A percentile compares a stretch with the other conserved stretches of the same genome.
Conservation (phyloP, 1,140 invertebrate species). For the Apis cerana region DNA sequence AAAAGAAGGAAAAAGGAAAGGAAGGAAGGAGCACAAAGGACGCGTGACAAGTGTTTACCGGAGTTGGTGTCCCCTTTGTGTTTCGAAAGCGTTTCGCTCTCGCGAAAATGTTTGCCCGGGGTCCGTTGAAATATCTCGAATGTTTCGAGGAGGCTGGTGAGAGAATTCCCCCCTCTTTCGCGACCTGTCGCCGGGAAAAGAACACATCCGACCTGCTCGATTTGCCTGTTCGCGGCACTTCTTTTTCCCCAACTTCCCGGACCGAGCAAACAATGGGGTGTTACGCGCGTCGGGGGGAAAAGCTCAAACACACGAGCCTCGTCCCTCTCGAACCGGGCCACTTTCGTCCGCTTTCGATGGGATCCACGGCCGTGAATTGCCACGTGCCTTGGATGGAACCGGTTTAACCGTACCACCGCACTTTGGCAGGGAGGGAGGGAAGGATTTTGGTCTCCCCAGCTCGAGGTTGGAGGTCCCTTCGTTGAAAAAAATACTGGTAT, state of each 20-base stretch:
- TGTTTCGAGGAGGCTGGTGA: neutral
- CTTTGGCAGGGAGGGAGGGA: neutral
- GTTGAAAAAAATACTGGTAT: slow-evolving; percentile 25
- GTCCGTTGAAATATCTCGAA: slow-evolving; percentile 7
- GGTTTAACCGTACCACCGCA: neutral
- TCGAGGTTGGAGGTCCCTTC: slow-evolving; percentile 9
- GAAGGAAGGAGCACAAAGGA: slow-evolving; percentile 2
- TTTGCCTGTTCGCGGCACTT: neutral
- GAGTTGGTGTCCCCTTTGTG: neutral
- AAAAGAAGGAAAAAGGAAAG: neutral
- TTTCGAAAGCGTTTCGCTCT: slow-evolving; percentile 11
- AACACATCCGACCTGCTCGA: slow-evolving; percentile 9
- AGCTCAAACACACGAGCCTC: slow-evolving; percentile 10
- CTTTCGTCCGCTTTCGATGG: slow-evolving; percentile 3
- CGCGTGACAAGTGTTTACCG: slow-evolving; percentile 28
- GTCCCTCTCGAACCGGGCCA: neutral
- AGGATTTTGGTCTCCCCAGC: neutral
- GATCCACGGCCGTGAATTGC: slow-evolving; percentile 20
- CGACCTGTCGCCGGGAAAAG: neutral
- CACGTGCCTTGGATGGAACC: slow-evolving; percentile 25
- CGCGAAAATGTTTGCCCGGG: slow-evolving; percentile 23
- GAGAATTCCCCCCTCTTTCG: neutral
- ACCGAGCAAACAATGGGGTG: slow-evolving; percentile 17
- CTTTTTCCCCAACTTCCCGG: no score
- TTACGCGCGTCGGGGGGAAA: neutral